Evolutionary conservation across 2,888 invertebrate genomes (phyloP).

Genomic region (Pherbina coryleti): DNA sequence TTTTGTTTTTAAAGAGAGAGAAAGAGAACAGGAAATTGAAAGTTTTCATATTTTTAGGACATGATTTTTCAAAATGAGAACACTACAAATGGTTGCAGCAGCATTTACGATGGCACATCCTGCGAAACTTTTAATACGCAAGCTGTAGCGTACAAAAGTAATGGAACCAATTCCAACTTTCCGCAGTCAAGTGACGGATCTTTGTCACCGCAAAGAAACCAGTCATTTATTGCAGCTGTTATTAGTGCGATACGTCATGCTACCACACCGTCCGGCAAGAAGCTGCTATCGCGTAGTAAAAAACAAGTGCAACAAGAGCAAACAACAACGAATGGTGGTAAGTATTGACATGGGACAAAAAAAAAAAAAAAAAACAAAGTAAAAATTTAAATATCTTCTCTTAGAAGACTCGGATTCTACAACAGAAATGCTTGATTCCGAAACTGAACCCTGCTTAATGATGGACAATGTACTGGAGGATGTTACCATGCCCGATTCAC

Average conservation of each 20-base stretch:
- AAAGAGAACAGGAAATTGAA: neutral
- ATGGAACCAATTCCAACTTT: neutral
- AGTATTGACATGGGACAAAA: neutral
- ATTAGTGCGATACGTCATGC: slow-evolving; percentile 78
- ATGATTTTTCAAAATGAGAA: slow-evolving; percentile 85
- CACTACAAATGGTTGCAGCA: slow-evolving; percentile 80
- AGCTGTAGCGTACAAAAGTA: slow-evolving; percentile 24
- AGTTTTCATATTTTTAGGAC: slow-evolving; percentile 70
- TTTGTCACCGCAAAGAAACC: slow-evolving; percentile 75
- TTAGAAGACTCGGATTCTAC: slow-evolving; percentile 79
- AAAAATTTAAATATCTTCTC: neutral
- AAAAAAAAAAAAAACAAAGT: neutral
- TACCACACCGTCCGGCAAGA: slow-evolving; percentile 66
- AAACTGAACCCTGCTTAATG: slow-evolving; percentile 86
- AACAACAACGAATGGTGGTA: slow-evolving; percentile 41
- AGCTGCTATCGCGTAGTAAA: slow-evolving; percentile 61
- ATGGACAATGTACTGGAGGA: slow-evolving; percentile 82
- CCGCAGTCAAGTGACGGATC: slow-evolving; percentile 67
- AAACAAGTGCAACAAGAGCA: slow-evolving; percentile 49
- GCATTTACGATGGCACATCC: slow-evolving; percentile 79
- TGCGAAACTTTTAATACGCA: neutral
- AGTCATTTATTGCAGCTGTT: slow-evolving; percentile 80
- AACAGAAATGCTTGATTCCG: slow-evolving; percentile 82
- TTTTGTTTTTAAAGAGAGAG: neutral
- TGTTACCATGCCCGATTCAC: slow-evolving; percentile 76